Base-by-base conservation (phyloP, 1,140 invertebrate genomes). In the Melanaphis sacchari region DNA sequence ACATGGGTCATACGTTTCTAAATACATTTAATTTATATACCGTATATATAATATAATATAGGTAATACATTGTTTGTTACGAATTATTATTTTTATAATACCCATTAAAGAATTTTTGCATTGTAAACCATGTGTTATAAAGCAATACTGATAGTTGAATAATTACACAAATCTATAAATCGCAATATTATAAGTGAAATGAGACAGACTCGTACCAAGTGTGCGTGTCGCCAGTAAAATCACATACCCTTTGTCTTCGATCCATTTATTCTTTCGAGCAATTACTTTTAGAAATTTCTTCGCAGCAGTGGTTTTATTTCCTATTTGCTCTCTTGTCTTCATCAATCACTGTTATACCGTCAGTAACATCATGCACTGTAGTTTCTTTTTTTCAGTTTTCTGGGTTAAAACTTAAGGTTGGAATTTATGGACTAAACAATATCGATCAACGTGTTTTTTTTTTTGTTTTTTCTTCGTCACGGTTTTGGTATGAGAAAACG, bases 281-380 rank as follows among this genome's bases (percentile, higher is more conserved):
- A 52, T 87, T 87, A 87, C 43, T 87, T 87, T 87, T 46, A 38
- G 87, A 52, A 52, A 89, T 52, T 52, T 52, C 49, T 89, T 38
- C n/a, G 22, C 87, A 26, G 46, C 24, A 43, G 38, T 46, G 85
- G 85, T 87, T 46, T 87, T 87, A 87, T 87, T 87, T 87, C 41
- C 41, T n/a, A 46, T 43, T 46, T 87, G 85, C 85, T 87, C 43
- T 87, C 49, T 89, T 54, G n/a, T 89, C 49, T 89, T 89, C 87
- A 89, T 89, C 46, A 89, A 89, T 89, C 87, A 89, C 46, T 89
- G 87, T 49, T 89, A 89, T 54, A 54, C 46, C 46, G 87, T 89
- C 87, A 38, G 46, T 88, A 52, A 52, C 87, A 54, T 52, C 87
- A 38, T 54, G 43, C 43, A 87, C 41, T 89, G 87, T 38, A 49